Base-by-base conservation (phyloP, 2,888 invertebrate genomes). In the Sycophila texana region DNA sequence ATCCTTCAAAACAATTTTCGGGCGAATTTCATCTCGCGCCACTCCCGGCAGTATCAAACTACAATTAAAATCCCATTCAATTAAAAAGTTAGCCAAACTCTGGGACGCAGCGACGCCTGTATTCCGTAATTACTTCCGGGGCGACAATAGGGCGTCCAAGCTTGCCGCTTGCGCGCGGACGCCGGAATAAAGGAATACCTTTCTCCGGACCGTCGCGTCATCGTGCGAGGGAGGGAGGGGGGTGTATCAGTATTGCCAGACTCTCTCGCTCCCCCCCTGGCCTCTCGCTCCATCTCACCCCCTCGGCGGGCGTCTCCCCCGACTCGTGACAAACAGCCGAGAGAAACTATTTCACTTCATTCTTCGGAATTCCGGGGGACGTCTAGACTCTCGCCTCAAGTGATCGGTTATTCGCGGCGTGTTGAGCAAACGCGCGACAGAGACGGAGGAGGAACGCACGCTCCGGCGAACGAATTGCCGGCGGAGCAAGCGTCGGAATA, bases 351-450 rank as follows among this genome's bases (percentile, higher is more conserved):
- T 80, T 80, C 68, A 71, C 76, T 76, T 71, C 63, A 68, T 80
- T 80, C 68, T 57, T 67, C 68, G 47, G 39, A 76, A 76, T 80
- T 80, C 57, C 63, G 47, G 39, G 30, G 72, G 20, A 71, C 47
- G 74, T 61, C 60, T 70, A 70, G 65, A 68, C 76, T 73, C 63
- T 49, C 26, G 39, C 53, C 76, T 68, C 66, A 61, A 80, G 53
- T 74, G 77, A 80, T 80, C 77, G 77, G 80, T 80, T 76, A 76
- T 77, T 74, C 77, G 70, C 74, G 66, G 74, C 61, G 72, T 53
- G 72, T 61, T 65, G 70, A 70, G 70, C 58, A 70, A 60, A 63
- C 30, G 57, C 70, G 74, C 14, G 61, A 58, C 57, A 57, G 20
- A 72, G 66, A 77, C 18, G 20, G 55, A 78, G 26, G 2, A 16